Base-by-base conservation (phyloP, 2,888 invertebrate genomes). In the Heteropelma amictum region DNA sequence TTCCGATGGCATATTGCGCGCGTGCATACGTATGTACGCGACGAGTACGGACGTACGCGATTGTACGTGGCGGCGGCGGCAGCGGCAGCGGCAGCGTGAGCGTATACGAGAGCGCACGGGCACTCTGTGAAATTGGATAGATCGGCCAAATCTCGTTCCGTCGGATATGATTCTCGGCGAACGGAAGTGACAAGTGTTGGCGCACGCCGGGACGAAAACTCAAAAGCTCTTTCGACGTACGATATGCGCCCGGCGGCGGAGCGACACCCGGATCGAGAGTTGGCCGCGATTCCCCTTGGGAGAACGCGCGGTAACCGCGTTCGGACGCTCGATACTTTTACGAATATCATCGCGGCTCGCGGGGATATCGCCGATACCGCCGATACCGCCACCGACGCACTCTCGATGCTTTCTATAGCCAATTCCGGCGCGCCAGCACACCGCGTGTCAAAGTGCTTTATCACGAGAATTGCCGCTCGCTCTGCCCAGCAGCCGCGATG, bases 41-140 rank as follows among this genome's bases (percentile, higher is more conserved):
- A n/a, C n/a, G n/a, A n/a, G n/a, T n/a, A n/a, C n/a, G n/a, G n/a
- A n/a, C n/a, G n/a, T n/a, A n/a, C n/a, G n/a, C n/a, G n/a, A n/a
- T n/a, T n/a, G n/a, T n/a, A n/a, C n/a, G n/a, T n/a, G n/a, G n/a
- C n/a, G n/a, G n/a, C n/a, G n/a, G n/a, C n/a, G n/a, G n/a, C n/a
- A n/a, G n/a, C n/a, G n/a, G n/a, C 26, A 10, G 21, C 5, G 30
- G 3, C n/a, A n/a, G 19, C 3, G 30, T 53, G 23, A 23, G 7
- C 8, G 12, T 53, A 10, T 8, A 12, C 14, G 26, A 19, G 38
- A 17, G 14, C 42, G 14, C 40, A 56, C 42, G 42, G 63, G 63
- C 58, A 73, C 73, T 73, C 63, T 64, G 58, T 35, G 56, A 69
- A 73, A 73, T 73, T 69, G 73, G 69, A 69, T 63, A 63, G 69